Base-by-base conservation (phyloP, 2,797 vertebrate genomes). In the Danio kyathit region DNA sequence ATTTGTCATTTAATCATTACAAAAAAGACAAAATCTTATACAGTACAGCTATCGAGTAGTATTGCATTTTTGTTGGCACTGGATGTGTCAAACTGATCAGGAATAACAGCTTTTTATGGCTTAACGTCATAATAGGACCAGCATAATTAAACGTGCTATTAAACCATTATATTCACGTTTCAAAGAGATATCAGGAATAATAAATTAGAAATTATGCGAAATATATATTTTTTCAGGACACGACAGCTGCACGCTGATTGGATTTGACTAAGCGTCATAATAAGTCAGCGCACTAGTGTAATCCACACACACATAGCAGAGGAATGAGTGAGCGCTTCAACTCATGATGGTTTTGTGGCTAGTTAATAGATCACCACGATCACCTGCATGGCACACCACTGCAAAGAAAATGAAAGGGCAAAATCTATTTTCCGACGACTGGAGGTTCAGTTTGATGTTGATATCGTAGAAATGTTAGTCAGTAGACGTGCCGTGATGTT, bases 401-500 rank as follows among this genome's bases (percentile, higher is more conserved):
- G 85, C 87, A 92, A 84, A 86, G 93, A 93, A 87, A 90, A 92
- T 90, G 91, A 94, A 56, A 92, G 85, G 5, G 80, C 90, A 38
- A 92, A 89, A 82, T 86, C 90, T 86, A 81, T 93, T 84, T 90
- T 93, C 89, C 90, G 82, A 81, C 91, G 88, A 61, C 89, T 93
- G 9, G 91, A 94, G 92, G 92, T 93, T 90, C 80, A 44, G 43
- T 86, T 63, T 64, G 64, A 44, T 81, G 83, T 64, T 85, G 63
- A 46, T 82, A 16, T 63, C 72, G 73, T 84, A 64, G 67, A 66
- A 17, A 60, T 16, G 0, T 71, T 66, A 71, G 66, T 29, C 16
- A 14, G 10, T 59, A 78, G 76, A 48, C 41, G 61, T 29, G 13
- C 29, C 14, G 3, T 79, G 56, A 70, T 71, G 13, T 41, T n/a